Base-by-base conservation (phyloP, 2,797 vertebrate species). In the Crax fasciolata region DNA sequence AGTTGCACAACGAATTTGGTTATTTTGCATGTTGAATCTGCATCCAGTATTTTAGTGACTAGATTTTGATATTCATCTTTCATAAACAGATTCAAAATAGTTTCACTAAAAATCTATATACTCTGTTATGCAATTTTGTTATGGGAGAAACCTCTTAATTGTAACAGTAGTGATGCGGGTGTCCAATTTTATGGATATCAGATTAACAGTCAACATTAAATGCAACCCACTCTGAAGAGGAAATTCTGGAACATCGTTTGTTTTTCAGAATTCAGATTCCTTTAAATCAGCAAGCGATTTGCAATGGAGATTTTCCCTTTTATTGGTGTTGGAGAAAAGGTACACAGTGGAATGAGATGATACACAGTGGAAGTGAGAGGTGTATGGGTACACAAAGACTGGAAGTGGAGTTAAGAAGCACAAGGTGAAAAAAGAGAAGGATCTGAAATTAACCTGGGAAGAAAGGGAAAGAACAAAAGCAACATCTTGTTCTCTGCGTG, bases 281-380 rank as follows among this genome's bases (percentile, higher is more conserved):
- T 87, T 96, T 65, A 65, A 67, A 81, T 74, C 57, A 72, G 48
- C 32, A 46, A 63, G 23, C 16, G 25, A 77, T 94, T 84, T 84
- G 30, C 59, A 59, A 44, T 55, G 52, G 58, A 67, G 52, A 48
- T 78, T 85, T 95, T 87, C 44, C 27, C 11, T 88, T 86, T 71
- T 82, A n/a, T 79, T 93, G 43, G 13, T 72, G 9, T 30, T 68
- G 77, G 16, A 78, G 48, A 49, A 82, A 89, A 79, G 25, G 5
- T 38, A 57, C 1, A 1, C 15, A 14, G 25, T 79, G 35, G 35
- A 35, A 35, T 35, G 35, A 55, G 19, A n/a, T 8, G 54, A n/a
- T n/a, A 12, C 4, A 7, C 16, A 6, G 27, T 19, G 11, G 48
- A 79, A 84, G 48, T 32, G 35, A 95, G 19, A 55, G 23, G 9